A percentile compares a stretch with the other conserved stretches of the same genome.
phyloP scores from a whole-genome alignment of 1,140 invertebrate genomes.

The Scaptomyza pallida region DNA sequence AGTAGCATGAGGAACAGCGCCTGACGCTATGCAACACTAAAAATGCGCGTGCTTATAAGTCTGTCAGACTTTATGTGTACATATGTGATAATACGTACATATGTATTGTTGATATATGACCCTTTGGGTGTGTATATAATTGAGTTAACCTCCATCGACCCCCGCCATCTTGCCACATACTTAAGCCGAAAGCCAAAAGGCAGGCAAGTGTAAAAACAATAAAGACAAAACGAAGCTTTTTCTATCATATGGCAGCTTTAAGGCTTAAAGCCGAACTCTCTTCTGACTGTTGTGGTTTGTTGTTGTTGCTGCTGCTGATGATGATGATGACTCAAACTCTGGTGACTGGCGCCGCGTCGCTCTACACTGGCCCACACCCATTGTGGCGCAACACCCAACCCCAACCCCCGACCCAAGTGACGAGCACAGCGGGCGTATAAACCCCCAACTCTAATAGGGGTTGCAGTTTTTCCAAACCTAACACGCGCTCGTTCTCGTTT shows the following conservation, averaged over 20 bases:
- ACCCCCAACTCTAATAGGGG: conserved; percentile 78
- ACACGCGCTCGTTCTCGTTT: conserved; percentile 23
- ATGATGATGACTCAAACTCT: conserved; percentile 73
- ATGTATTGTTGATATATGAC: conserved; percentile 24
- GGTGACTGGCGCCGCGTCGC: conserved; percentile 61
- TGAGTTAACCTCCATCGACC: conserved; percentile 33
- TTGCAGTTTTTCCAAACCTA: conserved; percentile 67
- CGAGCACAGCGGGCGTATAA: conserved; percentile 47
- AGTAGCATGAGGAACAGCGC: conserved; percentile 38
- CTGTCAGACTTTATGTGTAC: conserved; percentile 34
- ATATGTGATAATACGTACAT: conserved; percentile 6
- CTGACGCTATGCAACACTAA: conserved; percentile 79
- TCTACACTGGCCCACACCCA: conserved; percentile 34
- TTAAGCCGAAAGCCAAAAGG: conserved; percentile 19
- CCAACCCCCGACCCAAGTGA: conserved; percentile 22
- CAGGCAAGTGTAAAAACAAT: conserved; percentile 37
- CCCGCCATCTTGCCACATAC: conserved; percentile 1
- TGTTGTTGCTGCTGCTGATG: conserved; percentile 32
- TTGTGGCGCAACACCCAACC: not conserved
- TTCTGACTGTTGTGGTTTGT: conserved; percentile 23
- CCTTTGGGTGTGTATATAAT: conserved; percentile 37
- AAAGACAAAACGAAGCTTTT: conserved; percentile 56
- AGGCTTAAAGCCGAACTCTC: conserved; percentile 65
- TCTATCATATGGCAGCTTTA: conserved; percentile 55
- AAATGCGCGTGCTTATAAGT: conserved; percentile 65